Conservation (phyloP, 2,888 invertebrate species). For the Patella caerulea region DNA sequence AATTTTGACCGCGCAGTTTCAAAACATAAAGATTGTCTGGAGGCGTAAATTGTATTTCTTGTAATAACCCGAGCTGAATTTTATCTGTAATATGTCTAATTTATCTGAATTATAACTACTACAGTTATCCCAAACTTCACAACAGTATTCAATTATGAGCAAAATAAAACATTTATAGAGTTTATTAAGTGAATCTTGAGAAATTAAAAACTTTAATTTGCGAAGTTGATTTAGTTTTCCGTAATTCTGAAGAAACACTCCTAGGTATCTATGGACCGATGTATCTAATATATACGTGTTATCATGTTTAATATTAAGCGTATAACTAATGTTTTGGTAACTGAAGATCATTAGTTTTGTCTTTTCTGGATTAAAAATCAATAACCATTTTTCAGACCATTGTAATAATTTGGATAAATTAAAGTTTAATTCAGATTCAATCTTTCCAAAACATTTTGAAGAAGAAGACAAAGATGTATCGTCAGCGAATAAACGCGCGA, state of each 20-base stretch:
- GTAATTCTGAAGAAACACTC: too few relatives aligned
- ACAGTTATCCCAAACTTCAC: conserved; percentile 5
- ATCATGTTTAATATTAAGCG: too few relatives aligned
- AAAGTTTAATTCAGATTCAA: background rate
- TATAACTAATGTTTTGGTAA: background rate
- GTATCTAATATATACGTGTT: too few relatives aligned
- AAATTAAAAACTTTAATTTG: background rate
- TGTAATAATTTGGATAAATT: background rate
- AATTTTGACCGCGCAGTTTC: background rate
- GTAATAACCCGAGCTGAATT: background rate
- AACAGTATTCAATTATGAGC: background rate
- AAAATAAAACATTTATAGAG: conserved; percentile 7
- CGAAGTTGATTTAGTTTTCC: too few relatives aligned
- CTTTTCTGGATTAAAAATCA: background rate
- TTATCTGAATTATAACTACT: background rate
- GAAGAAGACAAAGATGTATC: background rate
- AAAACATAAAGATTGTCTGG: background rate
- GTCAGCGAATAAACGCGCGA: background rate
- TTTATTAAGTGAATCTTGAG: background rate
- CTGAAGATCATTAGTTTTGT: background rate
- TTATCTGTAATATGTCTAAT: background rate
- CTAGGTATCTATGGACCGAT: too few relatives aligned
- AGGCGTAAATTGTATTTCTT: background rate
- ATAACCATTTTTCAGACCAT: background rate
- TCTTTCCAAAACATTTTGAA: background rate